Percentiles rank a stretch among this genome's conserved stretches.
Evolutionary conservation across 2,113 vertebrate genomes (phyloP).

Genomic region (Leptocoma aspasia): DNA sequence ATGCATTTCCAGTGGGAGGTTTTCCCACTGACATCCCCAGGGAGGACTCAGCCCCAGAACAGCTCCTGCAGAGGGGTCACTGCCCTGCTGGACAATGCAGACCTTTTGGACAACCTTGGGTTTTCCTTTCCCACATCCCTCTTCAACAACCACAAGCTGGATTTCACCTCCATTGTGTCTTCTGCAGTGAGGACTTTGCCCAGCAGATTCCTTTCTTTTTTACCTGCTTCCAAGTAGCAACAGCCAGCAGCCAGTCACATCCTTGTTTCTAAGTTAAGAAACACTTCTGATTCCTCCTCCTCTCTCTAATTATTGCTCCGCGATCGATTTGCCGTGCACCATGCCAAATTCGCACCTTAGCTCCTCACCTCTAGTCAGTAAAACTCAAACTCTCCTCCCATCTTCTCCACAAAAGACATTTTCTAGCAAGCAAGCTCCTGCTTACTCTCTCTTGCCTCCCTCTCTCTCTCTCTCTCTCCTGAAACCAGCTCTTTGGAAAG

Average conservation of each 20-base stretch:
- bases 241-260: constrained; percentile 30
- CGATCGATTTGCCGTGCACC: background rate
- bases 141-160: background rate
- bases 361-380: background rate
- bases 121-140: background rate
- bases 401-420: constrained; percentile 5
- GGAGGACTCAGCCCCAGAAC: background rate
- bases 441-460: background rate
- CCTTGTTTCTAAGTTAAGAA: constrained; percentile 45
- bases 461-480: background rate
- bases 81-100: background rate
- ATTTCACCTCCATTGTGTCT: background rate
- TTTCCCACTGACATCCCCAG: background rate
- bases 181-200: background rate
- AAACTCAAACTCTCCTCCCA: constrained; percentile 31
- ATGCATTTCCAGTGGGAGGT: background rate
- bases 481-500: background rate
- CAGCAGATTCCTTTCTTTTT: background rate
- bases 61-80: background rate
- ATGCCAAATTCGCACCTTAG: constrained; percentile 2
- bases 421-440: background rate
- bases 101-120: background rate
- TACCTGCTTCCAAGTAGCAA: constrained; percentile 1
- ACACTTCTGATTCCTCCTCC: constrained; percentile 55
- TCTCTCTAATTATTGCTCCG: constrained; percentile 29